Evolutionary conservation across 1,140 invertebrate genomes (phyloP).

Genomic region (Episyrphus balteatus): DNA sequence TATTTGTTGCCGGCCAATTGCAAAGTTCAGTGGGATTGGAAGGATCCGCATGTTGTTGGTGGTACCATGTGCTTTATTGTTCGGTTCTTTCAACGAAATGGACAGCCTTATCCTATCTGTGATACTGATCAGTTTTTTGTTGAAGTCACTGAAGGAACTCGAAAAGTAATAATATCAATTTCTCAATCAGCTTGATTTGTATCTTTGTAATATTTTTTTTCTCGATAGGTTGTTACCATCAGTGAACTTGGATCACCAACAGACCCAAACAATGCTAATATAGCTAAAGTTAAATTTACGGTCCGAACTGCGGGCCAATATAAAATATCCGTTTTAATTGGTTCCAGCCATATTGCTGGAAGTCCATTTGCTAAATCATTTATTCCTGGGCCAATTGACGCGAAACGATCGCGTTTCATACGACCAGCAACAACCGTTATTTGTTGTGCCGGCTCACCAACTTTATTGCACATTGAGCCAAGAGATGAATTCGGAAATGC

Average conservation of each 20-base stretch:
- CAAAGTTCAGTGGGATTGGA: constrained; percentile 67
- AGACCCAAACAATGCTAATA: constrained; percentile 70
- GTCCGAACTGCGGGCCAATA: constrained; percentile 83
- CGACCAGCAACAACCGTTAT: constrained; percentile 79
- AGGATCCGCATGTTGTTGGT: constrained; percentile 74
- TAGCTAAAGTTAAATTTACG: constrained; percentile 80
- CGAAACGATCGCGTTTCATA: constrained; percentile 72
- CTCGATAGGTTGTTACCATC: constrained; percentile 50
- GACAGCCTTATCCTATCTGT: constrained; percentile 83
- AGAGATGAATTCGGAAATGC: constrained; percentile 82
- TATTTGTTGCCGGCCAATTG: constrained; percentile 81
- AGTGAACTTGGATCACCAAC: constrained; percentile 77
- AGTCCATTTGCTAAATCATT: constrained; percentile 52
- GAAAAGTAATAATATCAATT: constrained; percentile 47
- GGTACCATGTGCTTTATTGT: constrained; percentile 83
- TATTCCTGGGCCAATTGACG: constrained; percentile 64
- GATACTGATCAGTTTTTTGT: constrained; percentile 80
- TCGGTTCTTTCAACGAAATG: constrained; percentile 83
- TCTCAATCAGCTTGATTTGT: not conserved
- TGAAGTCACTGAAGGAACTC: constrained; percentile 70
- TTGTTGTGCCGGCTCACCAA: constrained; percentile 63
- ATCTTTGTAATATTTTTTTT: not conserved
- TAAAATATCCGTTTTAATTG: constrained; percentile 72
- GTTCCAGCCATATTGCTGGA: constrained; percentile 44
- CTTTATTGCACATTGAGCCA: constrained; percentile 75